Base-by-base conservation (phyloP, 1,140 invertebrate genomes). In the Diorhabda elongata region DNA sequence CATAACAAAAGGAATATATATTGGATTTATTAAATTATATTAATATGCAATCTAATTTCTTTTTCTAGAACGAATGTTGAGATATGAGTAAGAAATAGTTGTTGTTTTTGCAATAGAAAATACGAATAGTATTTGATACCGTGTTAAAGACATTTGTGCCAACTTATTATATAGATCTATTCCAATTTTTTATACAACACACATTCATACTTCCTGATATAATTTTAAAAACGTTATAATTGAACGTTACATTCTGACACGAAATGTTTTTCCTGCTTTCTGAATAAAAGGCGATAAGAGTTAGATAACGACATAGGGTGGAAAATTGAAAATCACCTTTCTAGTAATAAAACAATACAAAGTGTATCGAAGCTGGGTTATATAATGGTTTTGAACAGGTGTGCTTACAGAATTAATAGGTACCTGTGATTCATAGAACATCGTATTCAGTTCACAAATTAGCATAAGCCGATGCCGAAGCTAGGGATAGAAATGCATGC, bases 261-360 rank as follows among this genome's bases (percentile, higher is more conserved):
- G 47, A 52, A 52, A 52, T 52, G 47, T 52, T 52, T 26, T 52
- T 52, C 47, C 47, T 52, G 47, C 47, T 52, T 52, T 52, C 4
- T 52, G n/a, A 8, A 52, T 52, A 52, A 52, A 52, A 52, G n/a
- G 47, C 47, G 47, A 52, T 52, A n/a, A 52, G 4, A 52, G 26
- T 26, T 26, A 26, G 47, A 52, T 52, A 52, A 52, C 4, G 47
- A 52, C n/a, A 26, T 52, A 52, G 47, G 47, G 47, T 52, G n/a
- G 47, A 52, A 52, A 52, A 52, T 52, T 52, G 47, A 52, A 52
- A 52, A 52, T 52, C 47, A 52, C 47, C 47, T 52, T 52, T 52
- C 4, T 26, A 26, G 26, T 26, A 26, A 26, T 26, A 26, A 26
- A 26, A 26, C 26, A 26, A 26, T 26, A 26, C 26, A 26, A 26